Percentiles rank a stretch among this genome's conserved stretches.
These are phyloP conservation scores for Psilanteris sp. DNA, from an alignment of 1,140 invertebrate genomes.

Conservation along the genomic window DNA sequence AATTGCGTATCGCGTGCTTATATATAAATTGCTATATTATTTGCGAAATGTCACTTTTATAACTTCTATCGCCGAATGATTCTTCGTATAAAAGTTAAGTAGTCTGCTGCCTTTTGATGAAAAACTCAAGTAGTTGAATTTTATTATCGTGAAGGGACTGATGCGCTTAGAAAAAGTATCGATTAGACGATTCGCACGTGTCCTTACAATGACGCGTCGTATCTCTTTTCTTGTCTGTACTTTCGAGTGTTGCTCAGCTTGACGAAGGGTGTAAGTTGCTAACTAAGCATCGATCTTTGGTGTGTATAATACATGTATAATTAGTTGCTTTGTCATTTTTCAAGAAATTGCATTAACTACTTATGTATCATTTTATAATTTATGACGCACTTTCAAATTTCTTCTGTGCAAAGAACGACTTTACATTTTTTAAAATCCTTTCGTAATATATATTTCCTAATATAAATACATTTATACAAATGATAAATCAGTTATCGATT, in stretches of 20 bases:
- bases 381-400: too few species aligned
- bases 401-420: too few species aligned
- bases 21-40: too few species aligned
- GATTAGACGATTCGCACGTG: constrained; percentile 61
- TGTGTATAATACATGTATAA: constrained; percentile 46
- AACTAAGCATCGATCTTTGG: constrained; percentile 55
- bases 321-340: not conserved
- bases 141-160: constrained; percentile 46
- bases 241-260: constrained; percentile 48
- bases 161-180: constrained; percentile 52
- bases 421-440: too few species aligned
- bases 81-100: constrained; percentile 38
- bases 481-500: too few species aligned
- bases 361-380: too few species aligned
- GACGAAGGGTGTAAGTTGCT: constrained; percentile 56
- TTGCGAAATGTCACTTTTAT: too few species aligned
- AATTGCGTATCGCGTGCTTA: too few species aligned
- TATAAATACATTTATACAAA: too few species aligned
- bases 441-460: too few species aligned
- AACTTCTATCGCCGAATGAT: too few species aligned
- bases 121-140: constrained; percentile 56
- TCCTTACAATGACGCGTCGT: constrained; percentile 59
- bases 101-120: constrained; percentile 52
- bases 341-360: too few species aligned
- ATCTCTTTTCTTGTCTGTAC: constrained; percentile 47